These are phyloP conservation scores for Entelurus aequoreus DNA, from an alignment of 2,113 vertebrate genomes.

Conservation along the genomic window DNA sequence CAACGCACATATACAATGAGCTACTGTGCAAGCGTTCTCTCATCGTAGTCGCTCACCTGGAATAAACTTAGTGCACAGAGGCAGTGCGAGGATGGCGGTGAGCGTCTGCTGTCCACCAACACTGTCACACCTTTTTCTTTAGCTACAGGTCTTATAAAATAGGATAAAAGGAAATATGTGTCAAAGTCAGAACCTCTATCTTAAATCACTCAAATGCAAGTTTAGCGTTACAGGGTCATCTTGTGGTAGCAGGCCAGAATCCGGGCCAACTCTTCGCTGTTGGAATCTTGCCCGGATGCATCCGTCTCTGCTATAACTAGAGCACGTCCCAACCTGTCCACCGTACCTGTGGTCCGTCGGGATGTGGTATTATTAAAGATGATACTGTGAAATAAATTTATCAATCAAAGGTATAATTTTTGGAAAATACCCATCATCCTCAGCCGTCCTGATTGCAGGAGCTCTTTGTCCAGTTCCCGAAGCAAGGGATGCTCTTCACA, in stretches of 20 bases:
- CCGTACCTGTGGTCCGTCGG: conserved; percentile 56
- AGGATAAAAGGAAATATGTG: conserved; percentile 1
- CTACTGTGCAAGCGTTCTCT: background rate
- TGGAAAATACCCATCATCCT: conserved; percentile 58
- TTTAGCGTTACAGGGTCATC: conserved; percentile 75
- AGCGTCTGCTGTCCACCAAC: conserved; percentile 75
- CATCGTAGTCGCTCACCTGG: conserved; percentile 61
- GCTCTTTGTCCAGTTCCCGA: conserved; percentile 63
- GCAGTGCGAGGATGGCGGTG: conserved; percentile 57
- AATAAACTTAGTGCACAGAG: conserved; percentile 65
- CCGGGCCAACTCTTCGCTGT: conserved; percentile 58
- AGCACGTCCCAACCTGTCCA: conserved; percentile 79
- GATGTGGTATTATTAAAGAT: too few relatives aligned
- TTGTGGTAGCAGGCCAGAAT: conserved; percentile 75
- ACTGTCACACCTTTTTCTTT: conserved; percentile 76
- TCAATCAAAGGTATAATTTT: too few relatives aligned
- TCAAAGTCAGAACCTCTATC: background rate
- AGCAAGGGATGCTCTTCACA: conserved; percentile 44
- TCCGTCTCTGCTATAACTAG: conserved; percentile 70
- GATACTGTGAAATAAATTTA: background rate
- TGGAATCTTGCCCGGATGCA: conserved; percentile 51
- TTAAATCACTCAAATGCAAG: background rate
- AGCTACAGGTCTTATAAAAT: conserved; percentile 69
- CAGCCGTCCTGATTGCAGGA: conserved; percentile 73
- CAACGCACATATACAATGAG: background rate